Percentiles rank a stretch among this genome's conserved stretches.
Conservation (phyloP, 2,113 vertebrate genomes). For the Micronisus gabar region DNA sequence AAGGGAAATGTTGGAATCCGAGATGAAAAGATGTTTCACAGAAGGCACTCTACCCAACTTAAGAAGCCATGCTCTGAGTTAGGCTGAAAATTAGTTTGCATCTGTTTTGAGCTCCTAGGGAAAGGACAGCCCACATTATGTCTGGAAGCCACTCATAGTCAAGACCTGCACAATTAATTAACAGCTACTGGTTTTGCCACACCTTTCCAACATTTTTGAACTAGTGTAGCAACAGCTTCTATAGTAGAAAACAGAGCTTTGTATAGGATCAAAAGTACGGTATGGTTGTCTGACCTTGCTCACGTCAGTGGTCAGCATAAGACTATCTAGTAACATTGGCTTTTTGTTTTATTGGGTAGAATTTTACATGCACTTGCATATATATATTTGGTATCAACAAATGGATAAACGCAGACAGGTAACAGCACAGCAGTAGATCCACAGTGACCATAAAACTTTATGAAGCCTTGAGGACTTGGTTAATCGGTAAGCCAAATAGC, state of each 20-base stretch:
- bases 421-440: background rate
- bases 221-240: background rate
- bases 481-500: slow-evolving; percentile 21
- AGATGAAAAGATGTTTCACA: background rate
- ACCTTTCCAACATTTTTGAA: background rate
- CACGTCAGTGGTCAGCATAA: background rate
- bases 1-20: background rate
- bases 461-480: background rate
- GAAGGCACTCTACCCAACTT: rapidly evolving
- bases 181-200: background rate
- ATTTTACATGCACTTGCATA: background rate
- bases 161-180: background rate
- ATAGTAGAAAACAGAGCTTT: background rate
- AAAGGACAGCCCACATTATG: background rate
- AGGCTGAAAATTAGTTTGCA: background rate
- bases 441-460: background rate
- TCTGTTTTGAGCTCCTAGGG: background rate
- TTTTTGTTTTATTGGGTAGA: background rate
- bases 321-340: background rate
- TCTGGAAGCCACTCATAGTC: background rate
- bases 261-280: background rate
- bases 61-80: background rate
- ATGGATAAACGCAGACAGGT: background rate
- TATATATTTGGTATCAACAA: background rate
- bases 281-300: background rate